phyloP scores from a whole-genome alignment of 2,888 invertebrate species.

The Piscicola geometra region DNA sequence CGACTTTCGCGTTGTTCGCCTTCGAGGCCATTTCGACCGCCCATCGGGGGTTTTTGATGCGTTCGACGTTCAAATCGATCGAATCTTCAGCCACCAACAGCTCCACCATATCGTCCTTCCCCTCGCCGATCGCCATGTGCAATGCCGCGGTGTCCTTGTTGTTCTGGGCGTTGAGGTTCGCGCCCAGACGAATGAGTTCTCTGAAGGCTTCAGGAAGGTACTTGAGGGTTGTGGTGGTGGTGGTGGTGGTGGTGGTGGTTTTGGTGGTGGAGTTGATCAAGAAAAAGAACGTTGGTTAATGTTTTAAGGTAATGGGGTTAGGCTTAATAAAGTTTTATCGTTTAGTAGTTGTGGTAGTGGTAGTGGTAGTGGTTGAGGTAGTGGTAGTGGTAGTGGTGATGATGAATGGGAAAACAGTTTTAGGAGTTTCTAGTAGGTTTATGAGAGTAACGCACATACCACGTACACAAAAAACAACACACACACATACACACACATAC shows the following conservation, averaged over 20 bases:
- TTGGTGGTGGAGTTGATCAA: too few relatives aligned
- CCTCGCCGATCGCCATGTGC: slow-evolving; percentile 27
- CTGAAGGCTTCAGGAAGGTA: slow-evolving; percentile 2
- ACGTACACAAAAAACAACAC: not conserved
- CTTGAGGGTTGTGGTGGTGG: not conserved
- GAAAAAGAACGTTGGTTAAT: too few relatives aligned
- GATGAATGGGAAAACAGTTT: too few relatives aligned
- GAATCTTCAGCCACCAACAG: slow-evolving; percentile 29
- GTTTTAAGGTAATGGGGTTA: too few relatives aligned
- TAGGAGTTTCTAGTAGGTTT: too few relatives aligned
- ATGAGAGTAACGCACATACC: not conserved
- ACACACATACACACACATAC: slow-evolving; percentile 10
- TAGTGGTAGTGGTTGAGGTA: too few relatives aligned
- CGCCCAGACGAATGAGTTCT: slow-evolving; percentile 21
- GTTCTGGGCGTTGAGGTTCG: slow-evolving; percentile 24
- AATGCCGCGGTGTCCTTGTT: slow-evolving; percentile 26
- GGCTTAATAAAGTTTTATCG: too few relatives aligned
- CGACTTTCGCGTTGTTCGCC: slow-evolving; percentile 23
- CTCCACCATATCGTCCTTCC: slow-evolving; percentile 25
- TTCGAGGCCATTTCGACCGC: slow-evolving; percentile 37
- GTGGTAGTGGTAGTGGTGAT: too few relatives aligned
- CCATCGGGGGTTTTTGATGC: slow-evolving; percentile 37
- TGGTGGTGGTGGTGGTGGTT: too few relatives aligned
- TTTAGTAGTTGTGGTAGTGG: too few relatives aligned
- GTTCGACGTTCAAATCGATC: slow-evolving; percentile 35